Base-by-base conservation (phyloP, 2,888 invertebrate genomes). In the Malthinus flaveolus region DNA sequence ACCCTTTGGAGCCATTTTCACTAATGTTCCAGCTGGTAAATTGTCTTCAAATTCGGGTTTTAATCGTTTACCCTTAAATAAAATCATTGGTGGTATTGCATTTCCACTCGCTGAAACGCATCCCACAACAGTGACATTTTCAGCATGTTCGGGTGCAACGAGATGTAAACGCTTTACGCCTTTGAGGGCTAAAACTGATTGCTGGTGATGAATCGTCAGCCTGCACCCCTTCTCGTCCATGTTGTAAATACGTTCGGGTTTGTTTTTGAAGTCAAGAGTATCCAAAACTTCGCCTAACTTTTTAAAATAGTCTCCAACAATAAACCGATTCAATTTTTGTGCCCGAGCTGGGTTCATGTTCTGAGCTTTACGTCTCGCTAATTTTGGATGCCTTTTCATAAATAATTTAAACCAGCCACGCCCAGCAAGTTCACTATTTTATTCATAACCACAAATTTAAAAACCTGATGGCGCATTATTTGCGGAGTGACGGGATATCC, bases 171-270 rank as follows among this genome's bases (percentile, higher is more conserved):
- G 61, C 60, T 68, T 68, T 9, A 10, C 48, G 12, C 71, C 71
- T 67, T 66, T 70, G 61, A 59, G 15, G n/a, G 69, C 66, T 13
- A 69, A 45, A 32, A 69, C 70, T 15, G 35, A 37, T 46, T 64
- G 71, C 33, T 65, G 58, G 33, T 73, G 61, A 48, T 73, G 71
- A 1, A 73, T 15, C 2, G 64, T 68, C 7, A 73, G 37, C 1
- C 65, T 36, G 54, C 69, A 69, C 4, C 67, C 68, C 39, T 71
- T 72, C 53, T 72, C 70, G 47, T 71, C 71, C 54, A 71, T 66
- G 51, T 73, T 70, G 23, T 32, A 51, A 1, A 44, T 32, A 7
- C 39, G 37, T 15, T 39, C 37, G 9, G 39, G 55, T 58, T 61
- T 62, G 45, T 59, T 32, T 36, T 49, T 49, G 3, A 67, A 11